These are phyloP conservation scores for Cryptoblepharus egeriae DNA, from an alignment of 2,797 vertebrate genomes.

Conservation along the genomic window DNA sequence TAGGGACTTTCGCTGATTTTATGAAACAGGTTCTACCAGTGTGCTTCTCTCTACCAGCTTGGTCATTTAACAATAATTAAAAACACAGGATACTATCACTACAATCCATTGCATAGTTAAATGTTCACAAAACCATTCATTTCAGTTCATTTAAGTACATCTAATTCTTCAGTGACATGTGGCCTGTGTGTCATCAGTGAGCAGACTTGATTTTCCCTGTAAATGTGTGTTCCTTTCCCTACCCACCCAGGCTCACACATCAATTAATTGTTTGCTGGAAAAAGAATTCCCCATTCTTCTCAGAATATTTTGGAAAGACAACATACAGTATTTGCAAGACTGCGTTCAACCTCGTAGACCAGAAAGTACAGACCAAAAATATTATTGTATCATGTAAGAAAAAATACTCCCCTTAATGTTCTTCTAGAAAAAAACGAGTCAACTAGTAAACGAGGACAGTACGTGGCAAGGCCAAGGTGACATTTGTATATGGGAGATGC, in stretches of 20 bases:
- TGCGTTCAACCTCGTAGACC: not conserved
- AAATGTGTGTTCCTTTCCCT: not conserved
- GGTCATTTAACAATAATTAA: not conserved
- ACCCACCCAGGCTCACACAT: too few species aligned
- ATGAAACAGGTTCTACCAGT: too few species aligned
- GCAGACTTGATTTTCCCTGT: not conserved
- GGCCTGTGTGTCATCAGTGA: not conserved
- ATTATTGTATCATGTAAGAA: slow-evolving; percentile 51
- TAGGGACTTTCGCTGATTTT: too few species aligned
- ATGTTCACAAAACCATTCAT: not conserved
- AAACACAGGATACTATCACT: not conserved
- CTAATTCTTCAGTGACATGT: not conserved
- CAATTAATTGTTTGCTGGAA: too few species aligned
- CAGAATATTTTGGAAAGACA: slow-evolving; percentile 48
- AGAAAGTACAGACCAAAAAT: slow-evolving; percentile 40
- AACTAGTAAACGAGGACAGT: not conserved
- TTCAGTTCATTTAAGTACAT: not conserved
- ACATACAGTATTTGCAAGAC: slow-evolving; percentile 62
- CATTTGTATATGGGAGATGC: not conserved
- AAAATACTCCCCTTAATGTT: not conserved
- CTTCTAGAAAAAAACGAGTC: not conserved
- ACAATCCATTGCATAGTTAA: not conserved
- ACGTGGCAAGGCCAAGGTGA: not conserved
- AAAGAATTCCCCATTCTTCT: slow-evolving; percentile 49
- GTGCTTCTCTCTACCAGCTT: not conserved